Base-by-base conservation (phyloP, 2,797 vertebrate genomes). In the Amniataba percoides region DNA sequence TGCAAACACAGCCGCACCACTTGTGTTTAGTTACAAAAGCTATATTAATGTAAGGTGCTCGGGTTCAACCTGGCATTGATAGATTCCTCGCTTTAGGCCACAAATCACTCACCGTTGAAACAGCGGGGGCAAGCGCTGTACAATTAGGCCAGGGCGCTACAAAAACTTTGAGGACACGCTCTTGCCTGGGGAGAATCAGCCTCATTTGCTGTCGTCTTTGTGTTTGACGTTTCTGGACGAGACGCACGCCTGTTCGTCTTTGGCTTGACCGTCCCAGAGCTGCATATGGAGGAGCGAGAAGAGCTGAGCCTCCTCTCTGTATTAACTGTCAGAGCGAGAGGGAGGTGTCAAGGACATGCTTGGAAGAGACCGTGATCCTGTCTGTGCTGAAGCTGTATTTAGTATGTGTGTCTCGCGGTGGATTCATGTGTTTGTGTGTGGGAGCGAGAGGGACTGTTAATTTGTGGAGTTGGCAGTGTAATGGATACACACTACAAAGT, bases 401-500 rank as follows among this genome's bases (percentile, higher is more conserved):
- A 86, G 83, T 73, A 82, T 83, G 80, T 85, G 78, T 62, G 68
- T 51, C 58, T 45, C 74, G 79, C 69, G 65, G 77, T 58, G 57
- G 65, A 81, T 87, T 34, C 74, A 77, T 79, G 73, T 87, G 72
- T 88, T 56, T 74, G 77, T 62, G 76, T 68, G 57, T 4, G 42
- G 7, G 61, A 53, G 71, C 56, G 60, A 25, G 69, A 40, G 74
- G 72, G 42, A 55, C 80, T 77, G 74, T 87, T 93, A 87, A 93
- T 92, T 91, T 88, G 82, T 61, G 2, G 78, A 85, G 76, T 64
- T 80, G 77, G 78, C 80, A 67, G 72, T 57, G 74, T 89, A 92
- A 93, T 90, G 88, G 86, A 92, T 88, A 74, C 83, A 87, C 91
- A 81, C 82, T 84, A 70, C 82, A 89, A 90, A 94, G 88, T 87